A percentile compares a stretch with the other conserved stretches of the same genome.
phyloP scores from a whole-genome alignment of 2,113 vertebrate genomes.

The Saguinus midas region DNA sequence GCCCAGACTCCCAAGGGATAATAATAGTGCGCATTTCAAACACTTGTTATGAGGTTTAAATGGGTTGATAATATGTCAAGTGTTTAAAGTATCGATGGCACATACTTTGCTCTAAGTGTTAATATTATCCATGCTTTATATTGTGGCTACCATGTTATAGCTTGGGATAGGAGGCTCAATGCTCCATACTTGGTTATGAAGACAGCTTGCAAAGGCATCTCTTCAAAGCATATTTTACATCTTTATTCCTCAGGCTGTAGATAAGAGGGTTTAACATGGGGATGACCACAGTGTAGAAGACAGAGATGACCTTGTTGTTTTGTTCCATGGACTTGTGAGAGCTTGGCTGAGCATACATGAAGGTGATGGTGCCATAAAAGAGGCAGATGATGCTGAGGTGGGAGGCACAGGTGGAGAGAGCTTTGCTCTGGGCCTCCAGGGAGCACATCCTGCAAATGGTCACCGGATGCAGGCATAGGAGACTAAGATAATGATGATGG shows the following conservation, averaged over 20 bases:
- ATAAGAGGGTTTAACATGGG: conserved; percentile 42
- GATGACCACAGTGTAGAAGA: conserved; percentile 12
- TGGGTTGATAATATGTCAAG: neutral
- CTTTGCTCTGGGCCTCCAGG: conserved; percentile 29
- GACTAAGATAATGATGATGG: neutral
- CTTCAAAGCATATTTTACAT: conserved; percentile 29
- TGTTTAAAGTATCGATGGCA: neutral
- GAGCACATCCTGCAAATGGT: conserved; percentile 18
- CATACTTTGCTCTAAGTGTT: neutral
- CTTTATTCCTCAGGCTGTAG: conserved; percentile 67
- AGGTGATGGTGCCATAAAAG: neutral
- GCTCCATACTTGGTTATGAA: neutral
- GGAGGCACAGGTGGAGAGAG: conserved; percentile 45
- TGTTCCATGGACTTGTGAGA: neutral
- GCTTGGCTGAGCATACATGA: conserved; percentile 19
- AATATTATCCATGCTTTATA: neutral
- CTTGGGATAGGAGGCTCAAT: neutral
- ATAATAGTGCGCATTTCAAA: neutral
- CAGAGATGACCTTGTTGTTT: conserved; percentile 29
- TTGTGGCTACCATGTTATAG: neutral
- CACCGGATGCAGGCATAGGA: conserved; percentile 36
- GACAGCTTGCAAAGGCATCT: neutral
- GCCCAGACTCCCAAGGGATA: neutral
- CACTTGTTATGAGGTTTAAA: neutral
- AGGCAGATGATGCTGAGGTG: neutral